Base-by-base conservation (phyloP, 2,888 invertebrate species). In the Patella ulyssiponensis region DNA sequence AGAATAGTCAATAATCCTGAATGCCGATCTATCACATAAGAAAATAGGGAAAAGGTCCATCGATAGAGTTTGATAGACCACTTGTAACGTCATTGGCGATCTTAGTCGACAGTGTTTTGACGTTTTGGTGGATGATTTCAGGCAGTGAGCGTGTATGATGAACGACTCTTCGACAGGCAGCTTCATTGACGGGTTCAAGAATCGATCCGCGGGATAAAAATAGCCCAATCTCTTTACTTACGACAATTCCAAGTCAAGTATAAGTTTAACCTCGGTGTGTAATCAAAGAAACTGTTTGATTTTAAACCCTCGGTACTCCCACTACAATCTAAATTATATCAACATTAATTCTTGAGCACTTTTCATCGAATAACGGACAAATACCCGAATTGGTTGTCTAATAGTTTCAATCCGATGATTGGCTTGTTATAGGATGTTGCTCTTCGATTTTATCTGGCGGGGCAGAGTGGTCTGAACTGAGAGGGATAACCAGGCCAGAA, bases 151-250 rank as follows among this genome's bases (percentile, higher is more conserved):
- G 64, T 64, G 64, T 64, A 64, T 64, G 64, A 64, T 64, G 23
- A 64, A 64, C 20, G 64, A 3, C 20, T 11, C n/a, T 23, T 23
- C 20, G 64, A 23, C 23, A 64, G 23, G 20, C 20, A 64, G 23
- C 23, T 64, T 64, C 64, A 64, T 64, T 64, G 64, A 64, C 64
- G 20, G 64, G 64, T 23, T 11, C 20, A 23, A 23, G 23, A 20
- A 64, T 64, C 64, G 64, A 64, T 64, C 23, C 14, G 23, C 23
- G 20, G 15, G 64, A 64, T 64, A 14, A 64, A 64, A 64, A 64
- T 64, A 64, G 64, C 23, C 14, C 64, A 23, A 64, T 64, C 23
- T 64, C 64, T 64, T 64, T 64, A 64, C 64, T 64, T 64, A 64
- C 14, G 64, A 64, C 64, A 23, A 64, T 20, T 23, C 12, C 3